These are phyloP conservation scores for Apogon hyalosoma DNA, from an alignment of 2,797 vertebrate genomes.

Conservation along the genomic window DNA sequence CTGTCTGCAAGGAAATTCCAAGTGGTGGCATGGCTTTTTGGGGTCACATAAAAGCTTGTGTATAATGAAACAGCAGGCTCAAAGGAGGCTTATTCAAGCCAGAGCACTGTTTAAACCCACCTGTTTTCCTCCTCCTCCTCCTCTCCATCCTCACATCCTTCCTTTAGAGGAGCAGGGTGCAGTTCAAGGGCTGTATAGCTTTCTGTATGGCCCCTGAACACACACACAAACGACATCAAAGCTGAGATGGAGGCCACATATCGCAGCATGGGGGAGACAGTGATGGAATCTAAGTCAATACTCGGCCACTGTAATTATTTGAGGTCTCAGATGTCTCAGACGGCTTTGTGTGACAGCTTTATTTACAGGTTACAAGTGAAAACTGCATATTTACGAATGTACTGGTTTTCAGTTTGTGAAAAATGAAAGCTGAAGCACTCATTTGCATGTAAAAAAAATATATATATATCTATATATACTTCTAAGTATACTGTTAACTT, in stretches of 20 bases:
- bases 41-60: constrained; percentile 43
- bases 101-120: constrained; percentile 58
- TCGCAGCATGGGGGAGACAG: background rate
- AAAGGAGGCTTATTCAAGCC: constrained; percentile 54
- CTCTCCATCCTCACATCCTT: constrained; percentile 49
- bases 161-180: constrained; percentile 33
- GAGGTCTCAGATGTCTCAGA: no score
- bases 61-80: constrained; percentile 46
- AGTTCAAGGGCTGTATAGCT: constrained; percentile 19
- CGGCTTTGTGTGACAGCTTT: no score
- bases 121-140: constrained; percentile 60
- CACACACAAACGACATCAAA: constrained; percentile 36
- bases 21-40: constrained; percentile 11
- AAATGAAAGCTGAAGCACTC: no score
- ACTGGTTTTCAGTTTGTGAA: no score
- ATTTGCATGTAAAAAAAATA: no score
- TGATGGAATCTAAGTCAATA: no score
- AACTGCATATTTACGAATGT: no score
- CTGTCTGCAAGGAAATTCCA: constrained; percentile 37
- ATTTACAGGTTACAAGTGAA: no score
- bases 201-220: constrained; percentile 27
- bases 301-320: no score
- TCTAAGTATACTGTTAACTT: no score
- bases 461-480: no score
- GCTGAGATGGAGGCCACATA: constrained; percentile 7